A percentile compares a stretch with the other conserved stretches of the same genome.
Evolutionary conservation across 2,113 vertebrate genomes (phyloP).

Genomic region (Pterocles burchelli): DNA sequence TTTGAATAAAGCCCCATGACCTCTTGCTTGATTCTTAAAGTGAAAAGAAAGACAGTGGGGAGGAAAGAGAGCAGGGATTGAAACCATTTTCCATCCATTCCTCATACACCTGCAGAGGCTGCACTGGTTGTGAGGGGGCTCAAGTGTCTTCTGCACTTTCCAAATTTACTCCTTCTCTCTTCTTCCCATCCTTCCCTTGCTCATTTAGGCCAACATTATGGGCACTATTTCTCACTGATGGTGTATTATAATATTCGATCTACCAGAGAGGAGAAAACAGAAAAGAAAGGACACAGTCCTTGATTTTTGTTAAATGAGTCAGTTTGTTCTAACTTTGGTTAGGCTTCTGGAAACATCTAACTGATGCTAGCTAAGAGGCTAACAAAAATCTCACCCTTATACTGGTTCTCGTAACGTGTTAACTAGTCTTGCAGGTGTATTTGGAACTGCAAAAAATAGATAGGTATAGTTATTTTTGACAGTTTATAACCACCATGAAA

Average conservation of each 20-base stretch:
- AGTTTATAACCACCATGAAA: background rate
- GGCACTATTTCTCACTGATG: background rate
- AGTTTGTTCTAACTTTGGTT: background rate
- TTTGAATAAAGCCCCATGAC: background rate
- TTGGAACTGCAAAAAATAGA: background rate
- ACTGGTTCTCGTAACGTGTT: background rate
- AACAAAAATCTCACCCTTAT: background rate
- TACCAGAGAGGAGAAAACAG: background rate
- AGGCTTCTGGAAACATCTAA: background rate
- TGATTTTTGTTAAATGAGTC: background rate
- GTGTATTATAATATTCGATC: background rate
- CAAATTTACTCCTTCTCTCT: background rate
- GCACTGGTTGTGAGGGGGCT: background rate
- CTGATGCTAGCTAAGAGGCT: background rate
- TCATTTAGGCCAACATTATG: background rate
- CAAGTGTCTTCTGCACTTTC: background rate
- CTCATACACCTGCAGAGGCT: background rate
- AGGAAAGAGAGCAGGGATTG: background rate
- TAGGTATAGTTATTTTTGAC: background rate
- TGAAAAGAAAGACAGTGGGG: background rate
- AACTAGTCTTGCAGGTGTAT: background rate
- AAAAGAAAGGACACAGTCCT: background rate
- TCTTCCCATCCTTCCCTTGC: background rate
- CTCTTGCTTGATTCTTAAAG: background rate
- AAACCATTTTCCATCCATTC: background rate